Conservation (phyloP, 2,888 invertebrate species). For the Chrysodeixis includens region DNA sequence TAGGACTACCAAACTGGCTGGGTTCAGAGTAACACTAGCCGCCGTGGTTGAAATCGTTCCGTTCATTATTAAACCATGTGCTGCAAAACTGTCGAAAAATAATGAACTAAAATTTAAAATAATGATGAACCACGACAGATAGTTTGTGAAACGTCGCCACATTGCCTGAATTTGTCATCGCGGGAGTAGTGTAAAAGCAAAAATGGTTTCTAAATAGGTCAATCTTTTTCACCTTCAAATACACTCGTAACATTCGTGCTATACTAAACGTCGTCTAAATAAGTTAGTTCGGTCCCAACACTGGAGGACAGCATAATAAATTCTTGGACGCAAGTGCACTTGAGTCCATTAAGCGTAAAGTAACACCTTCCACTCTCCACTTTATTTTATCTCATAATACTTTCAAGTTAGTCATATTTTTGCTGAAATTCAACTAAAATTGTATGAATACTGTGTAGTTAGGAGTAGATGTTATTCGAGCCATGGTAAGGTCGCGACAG, state of each 20-base stretch:
- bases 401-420: conserved; percentile 55
- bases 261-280: conserved; percentile 24
- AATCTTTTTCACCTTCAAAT: not conserved
- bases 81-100: too few relatives aligned
- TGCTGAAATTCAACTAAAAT: conserved; percentile 19
- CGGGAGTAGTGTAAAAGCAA: too few relatives aligned
- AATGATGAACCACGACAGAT: too few relatives aligned
- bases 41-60: too few relatives aligned
- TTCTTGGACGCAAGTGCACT: conserved; percentile 60
- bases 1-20: too few relatives aligned
- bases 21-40: too few relatives aligned
- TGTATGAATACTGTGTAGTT: conserved; percentile 45
- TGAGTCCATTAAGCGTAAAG: conserved; percentile 63
- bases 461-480: conserved; percentile 65
- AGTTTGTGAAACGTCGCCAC: too few relatives aligned
- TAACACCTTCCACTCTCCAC: conserved; percentile 57
- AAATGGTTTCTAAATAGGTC: not conserved
- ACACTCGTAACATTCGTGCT: not conserved
- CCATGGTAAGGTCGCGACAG: conserved; percentile 73
- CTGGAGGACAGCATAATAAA: conserved; percentile 46
- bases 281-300: conserved; percentile 26
- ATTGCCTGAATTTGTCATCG: too few relatives aligned
- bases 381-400: conserved; percentile 58
- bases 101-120: too few relatives aligned
- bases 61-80: too few relatives aligned